Conservation (phyloP, 2,888 invertebrate species). For the Mellilla xanthometata region DNA sequence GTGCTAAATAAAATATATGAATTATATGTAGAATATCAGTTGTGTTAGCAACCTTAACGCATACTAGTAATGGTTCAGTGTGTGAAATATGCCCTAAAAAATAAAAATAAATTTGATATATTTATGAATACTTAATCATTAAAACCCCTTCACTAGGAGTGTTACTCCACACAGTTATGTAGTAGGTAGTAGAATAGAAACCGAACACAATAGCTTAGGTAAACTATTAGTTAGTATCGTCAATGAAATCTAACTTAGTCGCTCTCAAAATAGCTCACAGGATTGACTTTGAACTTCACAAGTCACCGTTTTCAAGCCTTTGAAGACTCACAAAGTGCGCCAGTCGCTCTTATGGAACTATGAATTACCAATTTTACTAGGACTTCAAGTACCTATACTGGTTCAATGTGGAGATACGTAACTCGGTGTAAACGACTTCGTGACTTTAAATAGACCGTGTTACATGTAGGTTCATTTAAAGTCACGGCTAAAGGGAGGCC, state of each 20-base stretch:
- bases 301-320: constrained; percentile 41
- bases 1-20: no score
- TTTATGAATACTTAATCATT: neutral
- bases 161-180: constrained; percentile 18
- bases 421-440: constrained; percentile 14
- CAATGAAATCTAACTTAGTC: constrained; percentile 40
- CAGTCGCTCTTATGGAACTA: constrained; percentile 12
- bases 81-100: no score
- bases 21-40: no score
- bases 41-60: no score
- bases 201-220: constrained; percentile 34
- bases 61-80: no score
- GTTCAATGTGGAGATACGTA: constrained; percentile 12
- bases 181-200: constrained; percentile 26
- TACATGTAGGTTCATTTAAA: constrained; percentile 30
- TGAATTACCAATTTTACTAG: constrained; percentile 21
- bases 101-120: no score
- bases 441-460: constrained; percentile 14
- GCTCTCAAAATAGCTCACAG: constrained; percentile 43
- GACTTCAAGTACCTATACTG: constrained; percentile 19
- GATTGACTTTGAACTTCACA: constrained; percentile 51
- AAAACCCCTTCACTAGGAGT: neutral
- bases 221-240: constrained; percentile 37
- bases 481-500: constrained; percentile 29
- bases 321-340: constrained; percentile 38